Evolutionary conservation across 1,140 invertebrate genomes (phyloP), one percentile per base, ranked within the genome.

Genomic region (Telenomus remus): DNA sequence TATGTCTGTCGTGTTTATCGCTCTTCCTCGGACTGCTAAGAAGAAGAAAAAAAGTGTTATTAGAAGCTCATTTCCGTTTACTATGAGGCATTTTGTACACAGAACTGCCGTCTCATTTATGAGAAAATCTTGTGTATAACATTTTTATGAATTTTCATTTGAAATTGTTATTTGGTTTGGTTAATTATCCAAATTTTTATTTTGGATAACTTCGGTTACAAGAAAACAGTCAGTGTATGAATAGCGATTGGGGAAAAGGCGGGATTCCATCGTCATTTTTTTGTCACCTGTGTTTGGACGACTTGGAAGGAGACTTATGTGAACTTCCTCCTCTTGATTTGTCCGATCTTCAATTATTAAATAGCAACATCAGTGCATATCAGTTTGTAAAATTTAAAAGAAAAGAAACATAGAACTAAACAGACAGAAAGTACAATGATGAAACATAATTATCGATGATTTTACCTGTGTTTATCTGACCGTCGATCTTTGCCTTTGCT

Each of bases 301-400:
- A 88, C 82, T 87, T 88, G 85, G 81, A 88, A 87, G 84, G 89
- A 90, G 80, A 89, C 88, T 84, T 91, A 87, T 88, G 89, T 89
- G 84, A 88, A 70, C 85, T 80, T 57, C 83, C 86, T 81, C 84
- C 86, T 81, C 80, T 83, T 65, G 80, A 85, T 84, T 84, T 81
- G 79, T 87, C 86, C 81, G 78, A 78, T 87, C 85, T 87, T 88
- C 84, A 85, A 86, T 81, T 80, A 70, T 73, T 76, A 60, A 80
- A 83, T 12, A 15, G 66, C 44, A 76, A 44, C n/a, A 44, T 76
- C 73, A 76, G 49, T 61, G 50, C 14, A 2, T 39, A 68, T 65
- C 13, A 44, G 54, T 34, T 33, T 39, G 33, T 37, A 42, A 10
- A 53, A 53, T 11, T 56, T 47, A n/a, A 49, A 43, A 4, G 27